These are phyloP conservation scores for Carassius carassius DNA, from an alignment of 2,113 vertebrate genomes.

Conservation along the genomic window DNA sequence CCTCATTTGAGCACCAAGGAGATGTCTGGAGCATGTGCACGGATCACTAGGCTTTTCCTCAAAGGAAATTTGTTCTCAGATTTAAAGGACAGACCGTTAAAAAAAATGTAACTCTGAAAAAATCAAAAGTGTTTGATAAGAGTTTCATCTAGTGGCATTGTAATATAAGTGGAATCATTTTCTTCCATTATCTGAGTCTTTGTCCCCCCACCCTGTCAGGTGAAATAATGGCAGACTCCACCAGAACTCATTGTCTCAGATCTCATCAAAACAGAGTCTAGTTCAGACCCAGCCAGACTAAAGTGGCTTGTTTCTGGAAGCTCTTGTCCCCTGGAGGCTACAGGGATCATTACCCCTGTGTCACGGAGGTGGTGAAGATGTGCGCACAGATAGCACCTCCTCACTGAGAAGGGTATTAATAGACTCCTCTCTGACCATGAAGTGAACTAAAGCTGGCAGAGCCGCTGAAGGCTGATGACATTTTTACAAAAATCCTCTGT, in stretches of 20 bases:
- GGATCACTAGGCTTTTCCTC: background rate
- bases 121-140: constrained; percentile 7
- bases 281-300: constrained; percentile 2
- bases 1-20: background rate
- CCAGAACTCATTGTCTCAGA: constrained; percentile 7
- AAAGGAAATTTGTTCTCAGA: background rate
- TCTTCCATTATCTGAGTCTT: background rate
- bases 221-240: background rate
- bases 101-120: background rate
- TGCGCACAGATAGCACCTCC: constrained; percentile 13
- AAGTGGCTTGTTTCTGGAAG: constrained; percentile 27
- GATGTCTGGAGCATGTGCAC: background rate
- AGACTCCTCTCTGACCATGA: constrained; percentile 19
- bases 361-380: constrained; percentile 21
- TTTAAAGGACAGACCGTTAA: background rate
- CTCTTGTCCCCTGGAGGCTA: constrained; percentile 2
- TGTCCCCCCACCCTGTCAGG: background rate
- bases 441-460: background rate
- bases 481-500: constrained; percentile 2
- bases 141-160: background rate
- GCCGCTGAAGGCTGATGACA: background rate
- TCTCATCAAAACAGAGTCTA: constrained; percentile 5
- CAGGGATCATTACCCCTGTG: constrained; percentile 35
- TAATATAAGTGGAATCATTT: constrained; percentile 16
- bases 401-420: constrained; percentile 20